Percentiles rank a stretch among this genome's conserved stretches.
phyloP scores from a whole-genome alignment of 1,140 invertebrate species.

The Brachionus rotundiformis region DNA sequence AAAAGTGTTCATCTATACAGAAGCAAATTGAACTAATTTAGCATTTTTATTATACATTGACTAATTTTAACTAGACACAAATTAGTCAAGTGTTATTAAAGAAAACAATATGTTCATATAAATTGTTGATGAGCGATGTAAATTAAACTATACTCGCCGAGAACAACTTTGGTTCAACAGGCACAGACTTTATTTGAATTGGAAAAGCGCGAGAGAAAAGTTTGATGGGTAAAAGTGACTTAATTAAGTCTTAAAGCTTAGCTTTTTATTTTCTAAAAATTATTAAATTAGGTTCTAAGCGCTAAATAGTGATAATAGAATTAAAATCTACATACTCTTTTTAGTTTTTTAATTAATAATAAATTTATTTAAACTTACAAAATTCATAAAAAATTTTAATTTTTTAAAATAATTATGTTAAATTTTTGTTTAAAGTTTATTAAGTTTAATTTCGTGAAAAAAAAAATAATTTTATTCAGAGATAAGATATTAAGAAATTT shows the following conservation, averaged over 20 bases:
- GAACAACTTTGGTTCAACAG: neutral
- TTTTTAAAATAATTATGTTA: neutral
- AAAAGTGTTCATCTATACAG: constrained; percentile 16
- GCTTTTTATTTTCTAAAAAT: too few relatives aligned
- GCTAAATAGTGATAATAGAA: neutral
- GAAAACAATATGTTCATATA: neutral
- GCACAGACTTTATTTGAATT: neutral
- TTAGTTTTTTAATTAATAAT: too few relatives aligned
- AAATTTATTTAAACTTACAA: neutral
- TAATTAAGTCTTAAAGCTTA: neutral
- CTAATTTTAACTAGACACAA: constrained; percentile 8
- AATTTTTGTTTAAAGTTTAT: neutral
- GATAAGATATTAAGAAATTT: too few relatives aligned
- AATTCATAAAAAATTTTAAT: constrained; percentile 22
- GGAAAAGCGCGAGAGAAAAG: neutral
- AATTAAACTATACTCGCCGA: neutral
- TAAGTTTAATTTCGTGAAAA: too few relatives aligned
- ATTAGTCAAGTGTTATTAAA: neutral
- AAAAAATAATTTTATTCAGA: too few relatives aligned
- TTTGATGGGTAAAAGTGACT: neutral
- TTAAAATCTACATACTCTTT: too few relatives aligned
- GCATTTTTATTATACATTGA: neutral
- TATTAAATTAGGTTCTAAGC: neutral
- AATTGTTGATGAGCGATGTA: neutral
- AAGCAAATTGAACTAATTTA: constrained; percentile 15